Base-by-base conservation (phyloP, 1,140 invertebrate genomes). In the Chironomus striatipennis region DNA sequence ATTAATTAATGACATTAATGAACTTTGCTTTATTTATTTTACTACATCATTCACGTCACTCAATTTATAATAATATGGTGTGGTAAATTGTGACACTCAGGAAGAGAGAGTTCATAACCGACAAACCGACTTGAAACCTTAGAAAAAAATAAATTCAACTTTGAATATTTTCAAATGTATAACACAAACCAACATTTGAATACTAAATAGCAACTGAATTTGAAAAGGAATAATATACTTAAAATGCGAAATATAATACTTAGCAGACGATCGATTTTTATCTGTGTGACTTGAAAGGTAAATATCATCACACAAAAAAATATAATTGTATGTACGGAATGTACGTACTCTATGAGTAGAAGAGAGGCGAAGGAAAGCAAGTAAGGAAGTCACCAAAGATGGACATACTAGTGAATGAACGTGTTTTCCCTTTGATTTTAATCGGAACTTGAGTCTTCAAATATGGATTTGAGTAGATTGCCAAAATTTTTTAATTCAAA, bases 181-280 rank as follows among this genome's bases (percentile, higher is more conserved):
- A 57, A 57, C 47, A 57, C 15, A 47, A n/a, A 57, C 12, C 47
- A 15, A 57, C n/a, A 57, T 57, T 15, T 57, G 47, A 57, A 57
- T 57, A 57, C 12, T 15, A n/a, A 57, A 34, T 34, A 34, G 24
- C 24, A 57, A 57, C 47, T 57, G 47, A 57, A n/a, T 47, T 12
- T 47, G 43, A 47, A 47, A 47, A 47, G 9, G 43, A n/a, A n/a
- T n/a, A n/a, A n/a, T 34, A 34, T 34, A 34, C 47, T 57, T 5
- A 12, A 15, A 57, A 57, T 1, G n/a, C 47, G n/a, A 12, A 57
- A 57, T 57, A 57, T 34, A 34, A 57, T 12, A n/a, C 47, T n/a
- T n/a, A 57, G 47, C 47, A n/a, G n/a, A 57, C 47, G 47, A 57
- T 57, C 47, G 47, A 57, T 57, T 57, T 57, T 57, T 34, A 34